Conservation (phyloP, 2,113 vertebrate genomes). For the Strix uralensis region DNA sequence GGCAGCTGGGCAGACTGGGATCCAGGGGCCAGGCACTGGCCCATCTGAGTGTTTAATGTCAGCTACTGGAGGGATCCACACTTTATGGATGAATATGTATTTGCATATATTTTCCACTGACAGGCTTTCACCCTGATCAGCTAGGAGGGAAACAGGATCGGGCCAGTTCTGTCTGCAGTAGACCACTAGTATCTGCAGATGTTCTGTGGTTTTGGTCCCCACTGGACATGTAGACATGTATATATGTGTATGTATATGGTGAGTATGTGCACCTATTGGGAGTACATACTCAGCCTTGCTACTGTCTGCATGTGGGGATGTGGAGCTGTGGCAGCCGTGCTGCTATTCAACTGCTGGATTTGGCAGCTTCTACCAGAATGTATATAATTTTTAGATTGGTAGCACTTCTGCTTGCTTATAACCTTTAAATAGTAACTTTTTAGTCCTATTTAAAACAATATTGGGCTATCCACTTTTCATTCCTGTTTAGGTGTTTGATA, state of each 20-base stretch:
- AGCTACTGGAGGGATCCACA: fast-evolving
- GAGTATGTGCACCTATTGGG: fast-evolving
- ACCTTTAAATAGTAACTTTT: not conserved
- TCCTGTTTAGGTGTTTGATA: not conserved
- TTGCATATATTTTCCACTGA: not conserved
- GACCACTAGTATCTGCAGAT: not conserved
- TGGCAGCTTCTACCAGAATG: not conserved
- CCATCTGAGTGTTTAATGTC: not conserved
- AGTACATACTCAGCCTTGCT: not conserved
- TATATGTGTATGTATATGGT: fast-evolving
- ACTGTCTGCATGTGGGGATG: fast-evolving
- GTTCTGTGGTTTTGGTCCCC: not conserved
- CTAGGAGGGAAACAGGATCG: not conserved
- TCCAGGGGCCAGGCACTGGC: not conserved
- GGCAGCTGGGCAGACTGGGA: not conserved
- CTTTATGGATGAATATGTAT: not conserved
- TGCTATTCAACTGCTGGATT: not conserved
- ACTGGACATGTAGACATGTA: not conserved
- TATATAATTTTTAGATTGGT: not conserved
- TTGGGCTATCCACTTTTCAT: not conserved
- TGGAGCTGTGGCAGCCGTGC: not conserved
- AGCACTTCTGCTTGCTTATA: not conserved
- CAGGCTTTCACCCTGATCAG: not conserved
- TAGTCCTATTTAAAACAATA: not conserved
- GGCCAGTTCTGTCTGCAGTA: not conserved